Evolutionary conservation across 2,113 vertebrate genomes (phyloP).

Genomic region (Sander vitreus): DNA sequence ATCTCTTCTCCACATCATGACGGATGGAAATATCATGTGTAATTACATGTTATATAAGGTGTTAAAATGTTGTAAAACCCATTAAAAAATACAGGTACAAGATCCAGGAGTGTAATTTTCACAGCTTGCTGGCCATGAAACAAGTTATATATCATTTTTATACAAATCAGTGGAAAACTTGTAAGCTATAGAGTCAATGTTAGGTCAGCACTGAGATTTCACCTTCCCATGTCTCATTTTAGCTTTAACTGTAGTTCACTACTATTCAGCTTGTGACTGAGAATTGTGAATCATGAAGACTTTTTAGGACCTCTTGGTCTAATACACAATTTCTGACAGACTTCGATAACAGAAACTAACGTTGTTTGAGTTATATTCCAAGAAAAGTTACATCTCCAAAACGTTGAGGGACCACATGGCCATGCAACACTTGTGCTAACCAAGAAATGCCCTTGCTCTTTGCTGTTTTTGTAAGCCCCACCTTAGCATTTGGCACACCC

Average conservation of each 20-base stretch:
- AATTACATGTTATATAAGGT: not conserved
- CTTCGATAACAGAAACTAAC: not conserved
- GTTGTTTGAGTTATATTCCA: not conserved
- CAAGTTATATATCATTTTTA: not conserved
- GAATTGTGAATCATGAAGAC: not conserved
- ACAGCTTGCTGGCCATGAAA: constrained; percentile 3
- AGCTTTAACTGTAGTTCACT: not conserved
- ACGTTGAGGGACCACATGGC: constrained; percentile 21
- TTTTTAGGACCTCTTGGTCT: not conserved
- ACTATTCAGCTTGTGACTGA: not conserved
- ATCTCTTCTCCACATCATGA: not conserved
- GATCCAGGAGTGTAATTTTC: constrained; percentile 1
- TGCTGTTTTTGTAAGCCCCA: constrained; percentile 75
- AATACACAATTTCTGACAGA: not conserved
- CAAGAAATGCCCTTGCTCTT: constrained; percentile 57
- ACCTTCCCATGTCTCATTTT: not conserved
- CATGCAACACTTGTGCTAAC: constrained; percentile 54
- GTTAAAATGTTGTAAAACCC: constrained; percentile 11
- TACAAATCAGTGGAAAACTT: constrained; percentile 7
- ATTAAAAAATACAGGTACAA: not conserved
- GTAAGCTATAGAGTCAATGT: too few relatives aligned
- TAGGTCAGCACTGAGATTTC: not conserved
- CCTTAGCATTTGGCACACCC: constrained; percentile 73
- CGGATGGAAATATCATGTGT: not conserved
- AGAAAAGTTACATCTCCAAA: not conserved